Base-by-base conservation (phyloP, 2,113 vertebrate genomes). In the Syngnathus typhle region DNA sequence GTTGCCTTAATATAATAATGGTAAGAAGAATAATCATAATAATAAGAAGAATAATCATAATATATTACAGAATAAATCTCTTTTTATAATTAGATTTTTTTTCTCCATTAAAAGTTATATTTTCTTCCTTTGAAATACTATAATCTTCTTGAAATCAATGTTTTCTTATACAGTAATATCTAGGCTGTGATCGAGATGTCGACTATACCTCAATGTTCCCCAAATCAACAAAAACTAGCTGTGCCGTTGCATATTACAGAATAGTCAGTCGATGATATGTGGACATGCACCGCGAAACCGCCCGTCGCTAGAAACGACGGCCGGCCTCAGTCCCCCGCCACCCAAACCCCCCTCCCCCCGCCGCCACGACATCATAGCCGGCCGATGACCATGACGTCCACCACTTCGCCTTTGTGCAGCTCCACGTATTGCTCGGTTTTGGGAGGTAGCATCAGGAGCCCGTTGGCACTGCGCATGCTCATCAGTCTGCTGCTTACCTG, bases 261-360 rank as follows among this genome's bases (percentile, higher is more conserved):
- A 96, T 98, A 98, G 96, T 99, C 95, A 98, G 96, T 99, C 95
- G 96, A 96, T 98, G 95, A 96, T 97, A 99, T 97, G 97, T 98
- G 94, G 94, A 96, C 96, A 99, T 99, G 97, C 97, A 99, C 95
- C 94, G 91, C 94, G 89, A 94, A 32, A 93, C 94, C 92, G 64
- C 90, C 88, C 87, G 85, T 81, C 81, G 71, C 82, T 84, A 83
- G 39, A 23, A 82, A 79, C 71, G 78, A 82, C 68, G 73, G 79
- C 82, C 36, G 74, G 79, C 69, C 75, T 72, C 81, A 60, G 58
- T 84, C 44, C 13, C 44, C 12, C 23, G 23, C 1, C n/a, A n/a
- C n/a, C n/a, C n/a, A n/a, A n/a, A n/a, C n/a, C n/a, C 27, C 27
- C 2, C 27, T 3, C 49, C 85, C 87, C 85, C 82, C 80, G 59